Conservation (phyloP, 2,888 invertebrate genomes). For the Graphium colonna region DNA sequence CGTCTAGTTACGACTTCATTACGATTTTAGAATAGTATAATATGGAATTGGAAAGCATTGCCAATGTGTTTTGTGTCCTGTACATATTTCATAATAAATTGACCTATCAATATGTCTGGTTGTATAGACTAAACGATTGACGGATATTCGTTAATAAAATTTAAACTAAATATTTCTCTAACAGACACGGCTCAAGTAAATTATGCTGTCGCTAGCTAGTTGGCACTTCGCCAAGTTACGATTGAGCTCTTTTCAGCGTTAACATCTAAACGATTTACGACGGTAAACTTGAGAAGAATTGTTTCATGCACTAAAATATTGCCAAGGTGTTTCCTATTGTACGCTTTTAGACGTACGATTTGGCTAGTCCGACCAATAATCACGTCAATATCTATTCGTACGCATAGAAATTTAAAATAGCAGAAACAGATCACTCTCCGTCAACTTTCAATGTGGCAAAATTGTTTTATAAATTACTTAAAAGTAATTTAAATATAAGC, state of each 20-base stretch:
- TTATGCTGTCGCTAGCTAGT: slow-evolving; percentile 19
- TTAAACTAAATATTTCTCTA: slow-evolving; percentile 16
- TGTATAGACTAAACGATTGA: not conserved
- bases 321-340: slow-evolving; percentile 1
- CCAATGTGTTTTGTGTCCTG: too few species aligned
- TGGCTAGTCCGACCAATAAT: not conserved
- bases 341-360: not conserved
- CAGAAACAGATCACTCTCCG: too few species aligned
- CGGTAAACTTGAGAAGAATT: slow-evolving; percentile 16
- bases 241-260: slow-evolving; percentile 6
- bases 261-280: slow-evolving; percentile 15
- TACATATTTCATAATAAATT: too few species aligned
- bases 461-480: too few species aligned
- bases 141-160: slow-evolving; percentile 9
- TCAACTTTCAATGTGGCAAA: too few species aligned
- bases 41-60: too few species aligned
- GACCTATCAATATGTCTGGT: too few species aligned
- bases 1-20: too few species aligned
- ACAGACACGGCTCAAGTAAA: slow-evolving; percentile 19
- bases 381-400: too few species aligned
- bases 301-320: slow-evolving; percentile 7
- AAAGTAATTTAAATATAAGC: too few species aligned
- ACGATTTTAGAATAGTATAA: too few species aligned
- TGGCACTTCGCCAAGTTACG: slow-evolving; percentile 17
- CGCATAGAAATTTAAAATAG: too few species aligned